phyloP scores from a whole-genome alignment of 2,113 vertebrate species.

The Pituophis catenifer region DNA sequence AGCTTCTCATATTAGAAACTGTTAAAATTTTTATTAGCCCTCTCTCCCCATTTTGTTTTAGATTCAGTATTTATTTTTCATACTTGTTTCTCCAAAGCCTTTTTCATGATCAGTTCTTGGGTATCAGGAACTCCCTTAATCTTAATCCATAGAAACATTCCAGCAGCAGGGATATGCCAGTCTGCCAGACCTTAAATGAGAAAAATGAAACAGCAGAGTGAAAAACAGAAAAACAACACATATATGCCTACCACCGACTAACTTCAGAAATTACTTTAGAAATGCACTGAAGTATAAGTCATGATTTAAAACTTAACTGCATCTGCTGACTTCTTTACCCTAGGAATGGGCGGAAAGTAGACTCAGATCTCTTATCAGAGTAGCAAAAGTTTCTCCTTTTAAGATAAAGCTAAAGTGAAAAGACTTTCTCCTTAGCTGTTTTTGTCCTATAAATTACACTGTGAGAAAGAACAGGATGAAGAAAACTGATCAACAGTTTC shows the following conservation, averaged over 20 bases:
- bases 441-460: neutral
- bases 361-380: neutral
- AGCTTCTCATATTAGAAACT: neutral
- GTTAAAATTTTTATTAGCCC: neutral
- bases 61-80: slow-evolving; percentile 12
- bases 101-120: slow-evolving; percentile 83
- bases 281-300: neutral
- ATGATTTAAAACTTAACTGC: neutral
- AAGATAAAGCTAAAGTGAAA: neutral
- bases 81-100: slow-evolving; percentile 90
- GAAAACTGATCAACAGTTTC: neutral
- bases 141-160: slow-evolving; percentile 97
- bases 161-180: slow-evolving; percentile 86
- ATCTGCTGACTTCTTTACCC: neutral
- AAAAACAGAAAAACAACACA: neutral
- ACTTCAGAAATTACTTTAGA: neutral
- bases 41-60: slow-evolving; percentile 8
- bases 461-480: neutral
- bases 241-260: neutral
- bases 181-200: slow-evolving; percentile 80
- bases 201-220: slow-evolving; percentile 11
- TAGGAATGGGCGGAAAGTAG: neutral
- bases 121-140: slow-evolving; percentile 84
- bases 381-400: neutral
- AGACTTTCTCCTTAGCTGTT: neutral